phyloP scores from a whole-genome alignment of 2,888 invertebrate genomes.

The Aphidius colemani region DNA sequence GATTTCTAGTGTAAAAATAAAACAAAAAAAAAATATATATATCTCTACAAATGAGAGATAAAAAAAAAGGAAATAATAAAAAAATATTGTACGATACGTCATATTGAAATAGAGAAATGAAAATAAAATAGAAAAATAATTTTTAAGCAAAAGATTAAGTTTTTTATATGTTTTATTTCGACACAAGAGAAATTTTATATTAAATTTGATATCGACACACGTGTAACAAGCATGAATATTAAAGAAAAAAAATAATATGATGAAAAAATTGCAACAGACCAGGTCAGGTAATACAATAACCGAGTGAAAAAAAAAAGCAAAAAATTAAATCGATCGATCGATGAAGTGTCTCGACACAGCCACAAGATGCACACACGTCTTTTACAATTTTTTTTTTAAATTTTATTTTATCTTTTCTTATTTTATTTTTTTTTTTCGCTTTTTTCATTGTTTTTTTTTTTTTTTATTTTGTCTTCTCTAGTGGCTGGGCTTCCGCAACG shows the following conservation, averaged over 20 bases:
- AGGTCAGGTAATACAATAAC: slow-evolving; percentile 8
- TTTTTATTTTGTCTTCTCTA: too few species aligned
- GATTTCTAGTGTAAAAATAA: too few species aligned
- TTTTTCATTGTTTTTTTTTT: neutral
- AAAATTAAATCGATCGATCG: neutral
- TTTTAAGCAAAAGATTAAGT: too few species aligned
- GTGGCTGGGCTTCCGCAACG: too few species aligned
- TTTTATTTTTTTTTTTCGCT: neutral
- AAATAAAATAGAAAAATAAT: neutral
- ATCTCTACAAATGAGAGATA: too few species aligned
- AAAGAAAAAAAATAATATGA: neutral
- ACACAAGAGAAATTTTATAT: too few species aligned
- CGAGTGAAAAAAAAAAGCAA: neutral
- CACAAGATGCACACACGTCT: too few species aligned
- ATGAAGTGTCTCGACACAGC: neutral
- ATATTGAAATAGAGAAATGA: neutral
- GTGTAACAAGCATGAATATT: neutral
- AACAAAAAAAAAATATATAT: too few species aligned
- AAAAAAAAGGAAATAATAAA: too few species aligned
- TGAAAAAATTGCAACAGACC: neutral
- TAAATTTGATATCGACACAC: neutral
- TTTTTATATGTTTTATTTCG: too few species aligned
- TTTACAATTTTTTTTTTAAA: neutral
- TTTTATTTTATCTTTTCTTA: neutral
- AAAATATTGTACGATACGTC: too few species aligned